phyloP scores from a whole-genome alignment of 2,797 vertebrate genomes.

The Lagocephalus sceleratus region DNA sequence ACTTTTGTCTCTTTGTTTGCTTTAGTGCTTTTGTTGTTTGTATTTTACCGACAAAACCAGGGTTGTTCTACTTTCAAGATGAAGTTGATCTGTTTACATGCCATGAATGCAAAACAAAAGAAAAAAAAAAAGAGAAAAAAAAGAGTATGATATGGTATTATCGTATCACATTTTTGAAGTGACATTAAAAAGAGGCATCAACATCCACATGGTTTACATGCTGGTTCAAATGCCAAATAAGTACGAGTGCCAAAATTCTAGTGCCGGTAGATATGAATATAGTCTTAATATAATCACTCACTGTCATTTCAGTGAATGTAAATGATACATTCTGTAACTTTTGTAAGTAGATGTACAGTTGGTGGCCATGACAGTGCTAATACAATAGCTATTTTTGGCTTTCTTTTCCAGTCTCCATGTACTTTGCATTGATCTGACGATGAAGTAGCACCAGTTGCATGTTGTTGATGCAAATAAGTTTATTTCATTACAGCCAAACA shows the following conservation, averaged over 20 bases:
- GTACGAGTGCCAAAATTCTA: slow-evolving; percentile 77
- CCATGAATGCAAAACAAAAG: slow-evolving; percentile 59
- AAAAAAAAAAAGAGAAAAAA: slow-evolving; percentile 12
- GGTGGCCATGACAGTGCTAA: slow-evolving; percentile 75
- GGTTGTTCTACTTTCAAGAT: slow-evolving; percentile 61
- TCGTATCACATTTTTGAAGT: slow-evolving; percentile 60
- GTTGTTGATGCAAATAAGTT: slow-evolving; percentile 64
- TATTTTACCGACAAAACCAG: slow-evolving; percentile 68
- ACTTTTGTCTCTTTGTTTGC: slow-evolving; percentile 60
- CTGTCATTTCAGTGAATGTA: slow-evolving; percentile 82
- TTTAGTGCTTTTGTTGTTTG: slow-evolving; percentile 72
- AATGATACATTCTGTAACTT: slow-evolving; percentile 77
- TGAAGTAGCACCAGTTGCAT: slow-evolving; percentile 75
- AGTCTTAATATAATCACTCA: slow-evolving; percentile 75
- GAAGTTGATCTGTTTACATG: slow-evolving; percentile 66
- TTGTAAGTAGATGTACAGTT: slow-evolving; percentile 82
- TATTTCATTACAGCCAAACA: slow-evolving; percentile 60
- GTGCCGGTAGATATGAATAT: slow-evolving; percentile 76
- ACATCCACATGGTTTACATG: slow-evolving; percentile 57
- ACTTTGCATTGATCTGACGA: slow-evolving; percentile 69
- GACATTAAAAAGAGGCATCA: slow-evolving; percentile 65
- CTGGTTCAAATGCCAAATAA: slow-evolving; percentile 77
- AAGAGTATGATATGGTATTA: slow-evolving; percentile 55
- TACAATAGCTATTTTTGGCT: slow-evolving; percentile 61
- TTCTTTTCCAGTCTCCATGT: slow-evolving; percentile 65